A percentile compares a stretch with the other conserved stretches of the same genome.
Evolutionary conservation across 2,113 vertebrate genomes (phyloP).

Genomic region (Vulpes vulpes): DNA sequence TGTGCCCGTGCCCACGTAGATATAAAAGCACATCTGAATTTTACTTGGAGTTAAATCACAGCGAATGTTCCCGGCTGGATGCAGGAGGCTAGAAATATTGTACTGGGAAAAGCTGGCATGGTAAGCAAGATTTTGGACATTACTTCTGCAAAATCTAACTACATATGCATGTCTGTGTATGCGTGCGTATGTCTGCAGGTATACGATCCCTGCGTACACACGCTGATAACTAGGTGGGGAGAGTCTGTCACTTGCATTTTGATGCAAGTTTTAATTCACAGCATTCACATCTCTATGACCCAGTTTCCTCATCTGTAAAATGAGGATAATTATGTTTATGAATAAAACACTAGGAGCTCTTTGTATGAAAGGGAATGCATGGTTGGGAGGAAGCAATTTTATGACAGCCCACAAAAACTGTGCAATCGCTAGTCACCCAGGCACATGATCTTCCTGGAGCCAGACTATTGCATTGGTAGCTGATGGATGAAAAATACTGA

Average conservation of each 20-base stretch:
- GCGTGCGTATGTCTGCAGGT: not conserved
- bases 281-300: not conserved
- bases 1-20: not conserved
- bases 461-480: not conserved
- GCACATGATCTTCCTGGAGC: not conserved
- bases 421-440: not conserved
- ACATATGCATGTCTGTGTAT: rapidly evolving
- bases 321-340: slow-evolving; percentile 52
- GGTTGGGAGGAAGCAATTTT: slow-evolving; percentile 26
- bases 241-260: not conserved
- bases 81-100: not conserved
- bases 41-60: not conserved
- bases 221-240: rapidly evolving
- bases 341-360: slow-evolving; percentile 61
- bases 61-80: not conserved
- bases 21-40: slow-evolving; percentile 54
- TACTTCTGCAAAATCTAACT: not conserved
- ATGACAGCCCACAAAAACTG: not conserved
- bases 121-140: not conserved
- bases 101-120: not conserved
- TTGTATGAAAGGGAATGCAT: not conserved
- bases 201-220: rapidly evolving
- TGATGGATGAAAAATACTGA: not conserved
- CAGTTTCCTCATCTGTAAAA: slow-evolving; percentile 73
- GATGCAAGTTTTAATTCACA: not conserved